These are phyloP conservation scores for Microctenopoma steveboyesi DNA, from an alignment of 2,797 vertebrate genomes.

Conservation along the genomic window DNA sequence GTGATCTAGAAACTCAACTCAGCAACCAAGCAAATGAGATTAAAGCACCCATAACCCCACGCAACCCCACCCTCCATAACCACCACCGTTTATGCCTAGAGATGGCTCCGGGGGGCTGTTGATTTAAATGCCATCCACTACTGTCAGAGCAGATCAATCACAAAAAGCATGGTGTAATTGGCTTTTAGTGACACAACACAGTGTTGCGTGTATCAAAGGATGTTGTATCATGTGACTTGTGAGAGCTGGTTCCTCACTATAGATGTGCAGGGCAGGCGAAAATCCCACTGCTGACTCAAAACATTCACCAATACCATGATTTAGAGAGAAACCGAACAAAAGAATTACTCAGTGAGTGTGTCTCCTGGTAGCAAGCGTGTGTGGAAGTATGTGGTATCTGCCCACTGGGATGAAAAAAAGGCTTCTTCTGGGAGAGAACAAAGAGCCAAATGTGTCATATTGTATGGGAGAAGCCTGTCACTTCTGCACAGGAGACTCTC, in stretches of 20 bases:
- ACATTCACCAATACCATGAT: constrained; percentile 63
- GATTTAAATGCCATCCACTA: constrained; percentile 82
- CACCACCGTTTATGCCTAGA: constrained; percentile 75
- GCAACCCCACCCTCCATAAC: constrained; percentile 66
- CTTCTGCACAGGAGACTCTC: constrained; percentile 65
- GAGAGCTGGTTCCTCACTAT: constrained; percentile 49
- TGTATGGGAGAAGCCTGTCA: constrained; percentile 69
- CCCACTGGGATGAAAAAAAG: constrained; percentile 62
- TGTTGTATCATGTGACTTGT: constrained; percentile 77
- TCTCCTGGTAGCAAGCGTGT: constrained; percentile 33
- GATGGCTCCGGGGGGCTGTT: constrained; percentile 76
- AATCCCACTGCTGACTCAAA: constrained; percentile 79
- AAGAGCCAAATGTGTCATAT: constrained; percentile 76
- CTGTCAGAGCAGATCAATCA: constrained; percentile 84
- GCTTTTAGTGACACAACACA: constrained; percentile 84
- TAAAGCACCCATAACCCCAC: constrained; percentile 80
- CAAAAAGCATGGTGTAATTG: constrained; percentile 83
- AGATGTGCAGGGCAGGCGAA: constrained; percentile 55
- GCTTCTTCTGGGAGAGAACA: constrained; percentile 71
- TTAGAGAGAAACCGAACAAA: constrained; percentile 63
- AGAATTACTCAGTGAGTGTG: constrained; percentile 64
- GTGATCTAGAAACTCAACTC: constrained; percentile 85
- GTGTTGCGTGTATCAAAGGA: constrained; percentile 81
- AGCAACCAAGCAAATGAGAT: constrained; percentile 87
- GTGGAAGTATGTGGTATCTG: constrained; percentile 55